Base-by-base conservation (phyloP, 64 coral and sea anemone species). In the Actinia tenebrosa region DNA sequence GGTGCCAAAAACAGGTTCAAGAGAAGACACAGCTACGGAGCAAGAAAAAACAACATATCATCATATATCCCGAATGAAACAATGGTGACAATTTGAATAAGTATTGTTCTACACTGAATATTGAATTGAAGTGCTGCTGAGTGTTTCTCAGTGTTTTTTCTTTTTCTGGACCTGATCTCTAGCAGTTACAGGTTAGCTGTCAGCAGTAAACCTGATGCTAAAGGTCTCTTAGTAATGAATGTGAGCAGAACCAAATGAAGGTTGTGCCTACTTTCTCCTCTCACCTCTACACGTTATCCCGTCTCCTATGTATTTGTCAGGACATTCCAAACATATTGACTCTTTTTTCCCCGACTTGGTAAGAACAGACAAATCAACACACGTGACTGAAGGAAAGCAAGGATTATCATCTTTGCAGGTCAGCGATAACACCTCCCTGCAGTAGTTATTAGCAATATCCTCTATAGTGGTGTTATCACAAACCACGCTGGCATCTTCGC, bases 381-480 rank as follows among this genome's bases (percentile, higher is more conserved):
- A 96, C 1, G 86, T 93, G 80, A 96, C 94, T 9, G 84, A 60
- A 15, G 77, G 45, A 81, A 81, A 81, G 69, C 79, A 81, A 22
- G 79, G 79, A 2, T 81, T 81, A 23, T 81, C 45, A 81, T 45
- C 27, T 20, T 81, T 46, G 22, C 79, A 81, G 44, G 82, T 80
- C 64, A 80, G 66, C 56, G 89, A 60, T 83, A 91, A 72, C 26
- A 96, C 64, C 4, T 90, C 13, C 77, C 94, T 87, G 17, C 94
- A 96, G 72, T 96, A 96, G 50, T 96, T 96, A 45, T 88, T 96
- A 9, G 89, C 86, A 37, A 96, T 61, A 54, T 96, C 85, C 71
- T 96, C 94, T 56, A 96, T 78, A 2, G 94, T 96, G 26, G 84
- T 82, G 53, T 96, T 96, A 53, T 87, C 91, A 72, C 94, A 96